phyloP scores from a whole-genome alignment of 2,888 invertebrate species.

The Epiblema foenella region DNA sequence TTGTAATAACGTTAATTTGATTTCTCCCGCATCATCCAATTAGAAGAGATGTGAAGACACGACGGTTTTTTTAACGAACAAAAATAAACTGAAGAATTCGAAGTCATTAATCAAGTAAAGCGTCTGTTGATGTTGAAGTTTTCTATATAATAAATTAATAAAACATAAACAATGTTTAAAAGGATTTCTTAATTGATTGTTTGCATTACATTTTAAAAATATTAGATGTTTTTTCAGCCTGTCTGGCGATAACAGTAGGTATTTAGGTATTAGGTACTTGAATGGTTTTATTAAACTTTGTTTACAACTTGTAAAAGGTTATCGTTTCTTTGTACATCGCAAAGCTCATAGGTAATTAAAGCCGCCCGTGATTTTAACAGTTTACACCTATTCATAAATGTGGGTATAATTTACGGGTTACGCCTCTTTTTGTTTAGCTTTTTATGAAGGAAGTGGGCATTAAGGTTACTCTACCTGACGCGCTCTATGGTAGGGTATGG shows the following conservation, averaged over 20 bases:
- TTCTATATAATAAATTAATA: constrained; percentile 66
- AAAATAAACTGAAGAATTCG: constrained; percentile 61
- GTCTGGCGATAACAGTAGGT: not conserved
- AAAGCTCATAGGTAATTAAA: constrained; percentile 49
- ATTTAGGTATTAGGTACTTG: not conserved
- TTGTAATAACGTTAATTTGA: constrained; percentile 46
- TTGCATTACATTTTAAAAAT: not conserved
- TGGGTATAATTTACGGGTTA: constrained; percentile 56
- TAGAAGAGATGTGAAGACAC: constrained; percentile 56
- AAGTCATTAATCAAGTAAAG: constrained; percentile 71
- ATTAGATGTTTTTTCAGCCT: not conserved
- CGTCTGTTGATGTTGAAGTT: constrained; percentile 62
- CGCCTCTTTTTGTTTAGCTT: constrained; percentile 61
- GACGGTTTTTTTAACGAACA: constrained; percentile 56
- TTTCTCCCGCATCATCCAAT: constrained; percentile 68
- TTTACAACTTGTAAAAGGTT: constrained; percentile 46
- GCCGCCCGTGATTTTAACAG: constrained; percentile 64
- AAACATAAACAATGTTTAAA: constrained; percentile 62
- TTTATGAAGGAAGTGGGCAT: constrained; percentile 77
- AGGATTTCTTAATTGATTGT: constrained; percentile 9
- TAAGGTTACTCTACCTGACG: constrained; percentile 70
- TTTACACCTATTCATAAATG: constrained; percentile 43
- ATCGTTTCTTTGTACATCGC: constrained; percentile 43
- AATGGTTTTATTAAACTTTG: not conserved
- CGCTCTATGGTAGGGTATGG: constrained; percentile 54